phyloP scores from a whole-genome alignment of 2,797 vertebrate genomes.

The Gymnoscopelus braueri region DNA sequence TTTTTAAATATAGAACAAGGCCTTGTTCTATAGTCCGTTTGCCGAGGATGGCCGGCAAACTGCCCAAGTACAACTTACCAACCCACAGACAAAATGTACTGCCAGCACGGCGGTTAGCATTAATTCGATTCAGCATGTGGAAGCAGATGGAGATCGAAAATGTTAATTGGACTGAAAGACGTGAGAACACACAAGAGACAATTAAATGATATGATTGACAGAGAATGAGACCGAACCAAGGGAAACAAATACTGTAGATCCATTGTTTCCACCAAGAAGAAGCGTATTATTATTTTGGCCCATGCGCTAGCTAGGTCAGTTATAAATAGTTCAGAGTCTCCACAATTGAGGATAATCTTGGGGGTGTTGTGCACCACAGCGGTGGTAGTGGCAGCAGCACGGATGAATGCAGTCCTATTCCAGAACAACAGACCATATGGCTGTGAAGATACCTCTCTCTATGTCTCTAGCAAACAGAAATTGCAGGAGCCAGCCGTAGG shows the following conservation, averaged over 20 bases:
- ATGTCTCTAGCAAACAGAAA: conserved; percentile 11
- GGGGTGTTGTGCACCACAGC: conserved; percentile 58
- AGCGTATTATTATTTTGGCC: conserved; percentile 37
- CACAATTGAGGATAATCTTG: conserved; percentile 75
- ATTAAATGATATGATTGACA: neutral
- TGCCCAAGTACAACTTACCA: too few species aligned
- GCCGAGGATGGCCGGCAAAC: too few species aligned
- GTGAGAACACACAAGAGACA: neutral
- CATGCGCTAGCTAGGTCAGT: conserved; percentile 73
- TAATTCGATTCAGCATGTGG: too few species aligned
- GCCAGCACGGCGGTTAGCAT: too few species aligned
- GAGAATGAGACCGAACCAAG: neutral
- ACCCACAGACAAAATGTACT: too few species aligned
- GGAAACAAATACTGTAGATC: neutral
- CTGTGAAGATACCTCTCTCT: neutral
- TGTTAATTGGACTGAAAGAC: conserved; percentile 18
- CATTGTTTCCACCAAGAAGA: conserved; percentile 45
- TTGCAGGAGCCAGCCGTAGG: conserved; percentile 3
- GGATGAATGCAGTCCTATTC: conserved; percentile 43
- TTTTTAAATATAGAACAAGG: too few species aligned
- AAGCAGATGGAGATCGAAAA: neutral
- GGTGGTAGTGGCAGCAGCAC: conserved; percentile 48
- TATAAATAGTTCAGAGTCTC: conserved; percentile 74
- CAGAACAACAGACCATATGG: conserved; percentile 23
- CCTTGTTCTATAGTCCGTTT: too few species aligned